phyloP scores from a whole-genome alignment of 2,797 vertebrate genomes.

The Chloroceryle inda region DNA sequence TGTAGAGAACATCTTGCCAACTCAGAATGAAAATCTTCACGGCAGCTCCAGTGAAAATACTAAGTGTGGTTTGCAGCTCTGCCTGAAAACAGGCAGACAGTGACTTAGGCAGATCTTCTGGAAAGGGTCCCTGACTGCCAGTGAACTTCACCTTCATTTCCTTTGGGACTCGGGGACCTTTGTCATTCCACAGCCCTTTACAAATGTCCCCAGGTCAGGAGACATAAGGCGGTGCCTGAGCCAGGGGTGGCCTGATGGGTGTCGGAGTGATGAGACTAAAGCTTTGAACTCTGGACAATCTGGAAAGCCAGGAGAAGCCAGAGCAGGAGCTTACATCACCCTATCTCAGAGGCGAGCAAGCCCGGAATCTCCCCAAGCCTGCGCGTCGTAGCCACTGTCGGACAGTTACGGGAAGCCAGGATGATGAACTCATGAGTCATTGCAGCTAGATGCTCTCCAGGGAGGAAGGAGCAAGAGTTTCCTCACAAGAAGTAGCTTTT shows the following conservation, averaged over 20 bases:
- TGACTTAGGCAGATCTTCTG: neutral
- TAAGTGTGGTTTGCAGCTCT: neutral
- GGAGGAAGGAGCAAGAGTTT: conserved; percentile 54
- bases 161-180: neutral
- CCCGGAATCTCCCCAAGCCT: conserved; percentile 23
- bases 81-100: neutral
- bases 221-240: neutral
- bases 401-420: conserved; percentile 27
- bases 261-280: neutral
- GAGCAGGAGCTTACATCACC: conserved; percentile 61
- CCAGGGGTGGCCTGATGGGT: conserved; percentile 29
- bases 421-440: conserved; percentile 43
- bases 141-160: neutral
- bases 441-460: neutral
- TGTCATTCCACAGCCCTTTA: neutral
- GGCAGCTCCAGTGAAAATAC: neutral
- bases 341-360: neutral
- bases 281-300: neutral
- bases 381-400: neutral
- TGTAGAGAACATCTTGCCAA: neutral
- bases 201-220: conserved; percentile 8
- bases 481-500: conserved; percentile 32
- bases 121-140: neutral
- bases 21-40: neutral
- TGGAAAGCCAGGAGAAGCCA: neutral